A percentile compares a stretch with the other conserved stretches of the same genome.
Evolutionary conservation across 2,888 invertebrate species (phyloP).

Genomic region (Caprella mutica): DNA sequence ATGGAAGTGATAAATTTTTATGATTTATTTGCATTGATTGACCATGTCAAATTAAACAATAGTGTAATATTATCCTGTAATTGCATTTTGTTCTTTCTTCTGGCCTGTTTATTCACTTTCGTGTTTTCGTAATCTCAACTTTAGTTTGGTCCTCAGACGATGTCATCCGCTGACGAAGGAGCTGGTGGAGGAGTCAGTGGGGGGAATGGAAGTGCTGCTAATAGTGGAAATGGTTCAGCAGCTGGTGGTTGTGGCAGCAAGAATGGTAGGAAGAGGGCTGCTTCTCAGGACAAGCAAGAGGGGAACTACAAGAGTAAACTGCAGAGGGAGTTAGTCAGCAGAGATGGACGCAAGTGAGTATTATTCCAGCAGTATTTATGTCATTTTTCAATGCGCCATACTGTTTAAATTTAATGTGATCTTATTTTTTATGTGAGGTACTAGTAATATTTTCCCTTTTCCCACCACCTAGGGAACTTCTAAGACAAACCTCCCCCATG

Average conservation of each 20-base stretch:
- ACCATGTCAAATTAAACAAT: too few species aligned
- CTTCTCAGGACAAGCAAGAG: slow-evolving; percentile 53
- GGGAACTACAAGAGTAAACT: slow-evolving; percentile 63
- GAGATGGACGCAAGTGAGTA: slow-evolving; percentile 67
- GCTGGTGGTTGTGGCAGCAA: slow-evolving; percentile 39
- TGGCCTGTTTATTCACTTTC: too few species aligned
- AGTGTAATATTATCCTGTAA: too few species aligned
- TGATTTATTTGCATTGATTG: too few species aligned
- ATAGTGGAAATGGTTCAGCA: too few species aligned
- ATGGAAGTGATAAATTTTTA: too few species aligned
- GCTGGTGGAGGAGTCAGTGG: slow-evolving; percentile 39
- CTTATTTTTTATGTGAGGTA: background rate
- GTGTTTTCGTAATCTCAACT: too few species aligned
- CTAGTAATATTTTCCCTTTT: background rate
- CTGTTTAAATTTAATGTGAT: background rate
- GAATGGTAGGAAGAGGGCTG: slow-evolving; percentile 40
- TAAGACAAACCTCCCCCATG: slow-evolving; percentile 54
- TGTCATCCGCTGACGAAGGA: slow-evolving; percentile 40
- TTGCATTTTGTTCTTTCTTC: too few species aligned
- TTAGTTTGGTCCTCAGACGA: too few species aligned
- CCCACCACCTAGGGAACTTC: slow-evolving; percentile 48
- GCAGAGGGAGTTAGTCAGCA: slow-evolving; percentile 68
- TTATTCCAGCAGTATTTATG: background rate
- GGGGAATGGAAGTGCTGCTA: slow-evolving; percentile 39
- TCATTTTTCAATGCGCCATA: background rate